Conservation (phyloP, 1,140 invertebrate genomes). For the Cyphomyrmex costatus region DNA sequence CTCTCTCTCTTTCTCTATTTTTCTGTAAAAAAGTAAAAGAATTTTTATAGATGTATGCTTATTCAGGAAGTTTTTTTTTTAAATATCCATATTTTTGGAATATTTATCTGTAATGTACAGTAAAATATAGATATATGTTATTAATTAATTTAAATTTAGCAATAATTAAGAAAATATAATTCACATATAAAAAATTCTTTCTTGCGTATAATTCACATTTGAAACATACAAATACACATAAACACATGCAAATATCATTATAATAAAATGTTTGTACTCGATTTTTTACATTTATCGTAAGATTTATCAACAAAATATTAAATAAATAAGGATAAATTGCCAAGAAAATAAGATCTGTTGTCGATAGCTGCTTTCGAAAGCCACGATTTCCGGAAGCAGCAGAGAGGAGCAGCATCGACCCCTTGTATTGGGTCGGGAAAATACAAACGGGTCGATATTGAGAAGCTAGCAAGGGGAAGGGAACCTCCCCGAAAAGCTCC, state of each 20-base stretch:
- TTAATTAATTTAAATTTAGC: neutral
- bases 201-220: neutral
- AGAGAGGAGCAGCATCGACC: slow-evolving; percentile 70
- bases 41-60: neutral
- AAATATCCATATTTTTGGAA: neutral
- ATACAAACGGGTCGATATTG: slow-evolving; percentile 75
- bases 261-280: neutral
- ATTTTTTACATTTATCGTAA: neutral
- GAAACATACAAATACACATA: neutral
- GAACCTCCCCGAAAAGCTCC: slow-evolving; percentile 68
- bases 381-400: slow-evolving; percentile 73
- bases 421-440: slow-evolving; percentile 75
- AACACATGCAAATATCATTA: neutral
- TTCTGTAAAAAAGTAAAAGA: neutral
- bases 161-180: slow-evolving; percentile 17
- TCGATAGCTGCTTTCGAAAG: slow-evolving; percentile 61
- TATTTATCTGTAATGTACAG: neutral
- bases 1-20: neutral
- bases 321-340: slow-evolving; percentile 56
- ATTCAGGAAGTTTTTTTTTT: neutral
- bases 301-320: neutral
- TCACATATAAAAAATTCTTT: too few relatives aligned
- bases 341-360: slow-evolving; percentile 73
- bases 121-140: neutral
- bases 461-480: slow-evolving; percentile 67